Conservation (phyloP, 2,113 vertebrate genomes). For the Oncorhynchus gorbuscha region DNA sequence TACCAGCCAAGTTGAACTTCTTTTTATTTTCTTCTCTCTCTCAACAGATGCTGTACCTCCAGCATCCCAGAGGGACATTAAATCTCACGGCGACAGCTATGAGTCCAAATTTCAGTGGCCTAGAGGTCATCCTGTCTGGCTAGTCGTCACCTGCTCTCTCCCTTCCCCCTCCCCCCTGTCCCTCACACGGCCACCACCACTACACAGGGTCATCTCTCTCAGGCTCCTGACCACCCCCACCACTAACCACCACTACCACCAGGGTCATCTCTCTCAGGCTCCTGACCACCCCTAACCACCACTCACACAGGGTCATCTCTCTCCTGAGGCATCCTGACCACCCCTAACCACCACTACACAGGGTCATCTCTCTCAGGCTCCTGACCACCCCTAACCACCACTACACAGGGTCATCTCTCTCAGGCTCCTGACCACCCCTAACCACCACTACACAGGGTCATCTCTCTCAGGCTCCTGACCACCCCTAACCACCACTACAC, state of each 20-base stretch:
- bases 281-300: not conserved
- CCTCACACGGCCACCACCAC: not conserved
- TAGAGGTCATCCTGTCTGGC: conserved; percentile 43
- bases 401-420: not conserved
- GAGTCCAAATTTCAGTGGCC: conserved; percentile 36
- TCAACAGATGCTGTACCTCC: conserved; percentile 7
- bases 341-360: not conserved
- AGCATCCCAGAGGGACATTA: conserved; percentile 23
- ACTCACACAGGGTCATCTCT: not conserved
- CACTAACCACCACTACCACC: not conserved
- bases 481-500: not conserved
- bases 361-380: not conserved
- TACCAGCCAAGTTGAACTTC: not conserved
- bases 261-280: not conserved
- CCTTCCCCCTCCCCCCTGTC: not conserved
- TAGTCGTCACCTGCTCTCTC: conserved; percentile 35
- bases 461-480: not conserved
- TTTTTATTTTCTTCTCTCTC: not conserved
- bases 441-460: not conserved
- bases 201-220: not conserved
- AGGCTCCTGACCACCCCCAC: too few species aligned
- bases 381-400: not conserved
- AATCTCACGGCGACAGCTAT: conserved; percentile 38
- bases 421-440: not conserved
- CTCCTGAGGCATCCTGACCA: not conserved